Conservation (phyloP, 1,140 invertebrate species). For the Centruroides vittatus region DNA sequence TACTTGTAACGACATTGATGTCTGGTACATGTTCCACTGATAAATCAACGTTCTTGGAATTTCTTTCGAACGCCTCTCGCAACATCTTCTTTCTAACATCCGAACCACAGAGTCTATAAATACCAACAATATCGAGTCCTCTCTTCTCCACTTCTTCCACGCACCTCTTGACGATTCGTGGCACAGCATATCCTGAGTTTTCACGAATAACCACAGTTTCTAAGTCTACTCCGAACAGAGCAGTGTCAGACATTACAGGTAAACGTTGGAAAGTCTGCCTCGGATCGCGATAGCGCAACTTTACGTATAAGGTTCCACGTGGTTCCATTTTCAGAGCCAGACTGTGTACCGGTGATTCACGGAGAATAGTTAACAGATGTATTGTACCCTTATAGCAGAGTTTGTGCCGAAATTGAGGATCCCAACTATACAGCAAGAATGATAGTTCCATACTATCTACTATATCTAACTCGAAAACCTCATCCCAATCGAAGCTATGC, state of each 20-base stretch:
- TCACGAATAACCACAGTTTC: constrained; percentile 73
- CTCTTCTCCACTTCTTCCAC: constrained; percentile 91
- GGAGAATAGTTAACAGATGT: constrained; percentile 59
- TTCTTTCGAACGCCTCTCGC: constrained; percentile 83
- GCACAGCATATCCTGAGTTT: constrained; percentile 47
- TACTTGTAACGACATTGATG: constrained; percentile 90
- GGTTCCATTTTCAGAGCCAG: constrained; percentile 74
- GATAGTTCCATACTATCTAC: constrained; percentile 86
- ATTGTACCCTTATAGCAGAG: constrained; percentile 84
- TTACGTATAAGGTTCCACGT: constrained; percentile 84
- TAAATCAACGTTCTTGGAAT: constrained; percentile 78
- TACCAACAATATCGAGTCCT: constrained; percentile 89
- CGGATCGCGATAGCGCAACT: constrained; percentile 83
- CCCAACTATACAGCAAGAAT: constrained; percentile 97
- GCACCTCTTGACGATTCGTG: constrained; percentile 78
- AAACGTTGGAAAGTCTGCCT: constrained; percentile 56
- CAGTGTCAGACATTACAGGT: constrained; percentile 17
- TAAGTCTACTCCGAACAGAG: constrained; percentile 77
- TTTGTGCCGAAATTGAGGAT: constrained; percentile 87
- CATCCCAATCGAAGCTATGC: constrained; percentile 97
- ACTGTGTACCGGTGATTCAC: constrained; percentile 54
- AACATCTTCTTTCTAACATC: constrained; percentile 90
- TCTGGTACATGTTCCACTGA: constrained; percentile 94
- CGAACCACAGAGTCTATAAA: constrained; percentile 91
- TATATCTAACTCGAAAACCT: constrained; percentile 93